Percentiles rank a stretch among this genome's conserved stretches.
Evolutionary conservation across 2,113 vertebrate species (phyloP).

Genomic region (Dissostichus mawsoni): DNA sequence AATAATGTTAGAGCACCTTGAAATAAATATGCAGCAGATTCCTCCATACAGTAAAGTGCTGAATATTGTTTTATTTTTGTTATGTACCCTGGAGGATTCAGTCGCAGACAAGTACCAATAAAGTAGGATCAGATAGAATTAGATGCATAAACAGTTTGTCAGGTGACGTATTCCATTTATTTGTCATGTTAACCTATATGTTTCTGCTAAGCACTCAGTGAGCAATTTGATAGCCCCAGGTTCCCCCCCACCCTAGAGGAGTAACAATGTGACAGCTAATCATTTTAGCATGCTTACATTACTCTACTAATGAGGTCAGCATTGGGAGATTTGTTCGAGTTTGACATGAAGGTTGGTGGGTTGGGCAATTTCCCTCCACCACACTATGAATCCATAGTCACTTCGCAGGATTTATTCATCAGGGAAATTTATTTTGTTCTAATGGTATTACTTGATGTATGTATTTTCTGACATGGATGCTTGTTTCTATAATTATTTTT

Average conservation of each 20-base stretch:
- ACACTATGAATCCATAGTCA: slow-evolving; percentile 46
- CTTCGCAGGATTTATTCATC: slow-evolving; percentile 17
- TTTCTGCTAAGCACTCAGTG: slow-evolving; percentile 15
- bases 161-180: not conserved
- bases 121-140: not conserved
- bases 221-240: not conserved
- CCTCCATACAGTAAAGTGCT: no score
- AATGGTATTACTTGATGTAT: not conserved
- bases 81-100: not conserved
- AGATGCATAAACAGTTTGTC: not conserved
- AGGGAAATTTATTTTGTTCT: not conserved
- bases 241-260: slow-evolving; percentile 18
- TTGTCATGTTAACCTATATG: not conserved
- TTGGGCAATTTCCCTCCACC: slow-evolving; percentile 4
- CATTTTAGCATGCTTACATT: slow-evolving; percentile 55
- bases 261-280: slow-evolving; percentile 56
- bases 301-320: slow-evolving; percentile 48
- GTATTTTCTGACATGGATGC: not conserved
- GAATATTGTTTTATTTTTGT: not conserved
- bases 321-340: slow-evolving; percentile 27
- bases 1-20: not conserved
- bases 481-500: not conserved
- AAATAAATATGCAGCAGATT: not conserved
- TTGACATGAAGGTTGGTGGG: slow-evolving; percentile 47
- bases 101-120: not conserved